Evolutionary conservation across 2,888 invertebrate species (phyloP), one percentile per base, ranked within the genome.

Genomic region (Ctenicera cuprea): DNA sequence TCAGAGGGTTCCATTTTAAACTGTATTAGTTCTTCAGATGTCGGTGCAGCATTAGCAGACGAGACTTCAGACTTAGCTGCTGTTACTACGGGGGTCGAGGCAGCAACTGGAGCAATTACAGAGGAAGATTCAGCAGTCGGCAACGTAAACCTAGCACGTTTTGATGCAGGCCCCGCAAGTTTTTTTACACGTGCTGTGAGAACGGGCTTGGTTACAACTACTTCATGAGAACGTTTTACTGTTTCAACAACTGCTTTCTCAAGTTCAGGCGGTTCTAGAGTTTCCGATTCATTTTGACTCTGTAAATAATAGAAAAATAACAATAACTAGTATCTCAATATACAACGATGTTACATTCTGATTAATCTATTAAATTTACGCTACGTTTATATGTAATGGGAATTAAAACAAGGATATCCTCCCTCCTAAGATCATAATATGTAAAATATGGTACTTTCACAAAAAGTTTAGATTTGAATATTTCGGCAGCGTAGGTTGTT

Each of bases 1-100:
- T 86, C 87, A 62, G 83, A 84, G 3, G 87, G 87, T 83, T 87
- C 87, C 83, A 86, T 83, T 83, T 87, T 87, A 76, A 86, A 85
- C 61, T 86, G 84, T 64, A 85, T 80, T 16, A 81, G 61, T 66
- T 82, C 74, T 18, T 79, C 77, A 26, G 65, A 52, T 26, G 59
- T 70, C 65, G 74, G 57, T 14, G 14, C 38, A 16, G 59, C 50
- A 57, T 16, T 43, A 41, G n/a, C 45, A 37, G 64, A 18, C 0
- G 41, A 16, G 9, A 30, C 52, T 20, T 61, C 66, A 3, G 52
- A 11, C 38, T 54, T 62, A 0, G 14, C 26, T 11, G 62, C 71
- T 16, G 73, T 33, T 73, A 54, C 7, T 65, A 63, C 9, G 5
- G 66, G 38, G 16, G 54, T 50, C 12, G 50, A 22, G 2, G 11